phyloP scores from a whole-genome alignment of 2,797 vertebrate species.

The Cyclopterus lumpus region DNA sequence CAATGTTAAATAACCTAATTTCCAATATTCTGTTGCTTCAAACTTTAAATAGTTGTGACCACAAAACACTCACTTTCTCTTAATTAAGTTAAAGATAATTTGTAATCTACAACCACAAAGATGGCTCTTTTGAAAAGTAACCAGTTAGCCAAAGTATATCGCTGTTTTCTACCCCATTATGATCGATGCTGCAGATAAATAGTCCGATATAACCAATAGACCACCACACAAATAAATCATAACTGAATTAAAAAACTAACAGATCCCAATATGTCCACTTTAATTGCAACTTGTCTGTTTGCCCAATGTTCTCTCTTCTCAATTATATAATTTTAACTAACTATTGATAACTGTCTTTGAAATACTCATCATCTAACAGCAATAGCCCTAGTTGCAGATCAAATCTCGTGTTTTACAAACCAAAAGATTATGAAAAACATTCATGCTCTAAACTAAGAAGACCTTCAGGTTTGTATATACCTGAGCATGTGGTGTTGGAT shows the following conservation, averaged over 20 bases:
- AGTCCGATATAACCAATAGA: constrained; percentile 1
- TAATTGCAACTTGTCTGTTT: not conserved
- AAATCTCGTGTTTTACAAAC: not conserved
- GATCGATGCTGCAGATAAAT: constrained; percentile 30
- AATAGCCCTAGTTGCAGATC: not conserved
- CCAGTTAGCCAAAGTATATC: not conserved
- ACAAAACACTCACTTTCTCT: not conserved
- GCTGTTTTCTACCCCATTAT: not conserved
- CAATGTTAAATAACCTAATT: constrained; percentile 1
- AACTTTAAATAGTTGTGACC: not conserved
- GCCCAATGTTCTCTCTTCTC: not conserved
- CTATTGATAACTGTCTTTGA: constrained; percentile 2
- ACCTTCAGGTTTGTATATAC: constrained; percentile 31
- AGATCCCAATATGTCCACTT: constrained; percentile 14
- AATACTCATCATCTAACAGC: not conserved
- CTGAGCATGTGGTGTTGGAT: constrained; percentile 92
- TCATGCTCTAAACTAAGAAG: not conserved
- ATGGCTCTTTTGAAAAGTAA: constrained; percentile 19
- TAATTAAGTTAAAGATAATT: constrained; percentile 14
- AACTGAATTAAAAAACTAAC: constrained; percentile 5
- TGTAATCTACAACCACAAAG: constrained; percentile 1
- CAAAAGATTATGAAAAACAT: not conserved
- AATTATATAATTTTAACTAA: not conserved
- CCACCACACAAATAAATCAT: not conserved
- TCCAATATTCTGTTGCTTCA: not conserved